A percentile compares a stretch with the other conserved stretches of the same genome.
Conservation (phyloP, 2,113 vertebrate genomes). For the Bufo gargarizans region DNA sequence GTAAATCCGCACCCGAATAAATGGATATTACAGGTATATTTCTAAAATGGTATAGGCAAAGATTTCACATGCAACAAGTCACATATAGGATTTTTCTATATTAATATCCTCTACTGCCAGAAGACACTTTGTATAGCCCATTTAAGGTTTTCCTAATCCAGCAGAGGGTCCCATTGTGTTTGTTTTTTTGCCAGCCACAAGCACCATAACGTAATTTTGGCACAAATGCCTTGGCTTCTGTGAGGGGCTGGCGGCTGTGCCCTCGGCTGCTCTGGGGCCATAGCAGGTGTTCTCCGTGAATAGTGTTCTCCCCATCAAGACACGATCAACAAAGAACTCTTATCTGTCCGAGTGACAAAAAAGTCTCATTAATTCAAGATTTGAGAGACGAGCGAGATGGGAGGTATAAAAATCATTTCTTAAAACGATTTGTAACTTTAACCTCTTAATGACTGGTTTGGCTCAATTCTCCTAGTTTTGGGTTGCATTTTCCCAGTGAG, state of each 20-base stretch:
- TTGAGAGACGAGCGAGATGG: background rate
- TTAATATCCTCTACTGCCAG: background rate
- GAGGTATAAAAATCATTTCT: background rate
- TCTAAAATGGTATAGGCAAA: background rate
- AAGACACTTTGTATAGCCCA: background rate
- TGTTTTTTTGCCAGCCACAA: background rate
- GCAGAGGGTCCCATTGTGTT: background rate
- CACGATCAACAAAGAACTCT: background rate
- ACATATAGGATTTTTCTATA: background rate
- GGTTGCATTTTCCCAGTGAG: background rate
- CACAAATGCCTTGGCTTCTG: background rate
- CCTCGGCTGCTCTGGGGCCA: background rate
- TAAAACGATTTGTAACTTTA: background rate
- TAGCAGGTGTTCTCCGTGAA: slow-evolving; percentile 27
- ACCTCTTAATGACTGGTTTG: too few relatives aligned
- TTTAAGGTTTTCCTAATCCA: background rate
- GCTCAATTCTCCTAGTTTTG: background rate
- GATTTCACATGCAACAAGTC: background rate
- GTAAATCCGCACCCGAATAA: background rate
- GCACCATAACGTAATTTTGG: background rate
- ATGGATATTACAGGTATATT: background rate
- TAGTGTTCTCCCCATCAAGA: background rate
- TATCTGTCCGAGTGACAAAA: slow-evolving; percentile 15
- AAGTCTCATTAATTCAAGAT: background rate
- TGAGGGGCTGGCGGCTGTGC: background rate